Base-by-base conservation (phyloP, 1,140 invertebrate genomes). In the Hetaerina americana region DNA sequence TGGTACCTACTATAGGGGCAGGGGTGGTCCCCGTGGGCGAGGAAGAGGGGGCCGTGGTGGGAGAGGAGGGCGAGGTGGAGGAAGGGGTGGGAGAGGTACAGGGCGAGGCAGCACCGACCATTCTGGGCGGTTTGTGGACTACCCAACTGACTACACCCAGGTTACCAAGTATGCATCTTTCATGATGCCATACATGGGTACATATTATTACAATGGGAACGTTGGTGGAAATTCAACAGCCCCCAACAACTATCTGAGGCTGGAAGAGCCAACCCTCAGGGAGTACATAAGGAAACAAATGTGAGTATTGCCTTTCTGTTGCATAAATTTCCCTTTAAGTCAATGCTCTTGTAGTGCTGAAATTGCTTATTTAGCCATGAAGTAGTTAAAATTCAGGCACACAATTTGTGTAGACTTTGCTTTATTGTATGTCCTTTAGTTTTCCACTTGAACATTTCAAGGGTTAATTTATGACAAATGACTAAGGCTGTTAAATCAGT, bases 251-350 rank as follows among this genome's bases (percentile, higher is more conserved):
- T 85, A 83, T 75, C 73, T 82, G 72, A 83, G 83, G 76, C 73
- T 86, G 71, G 85, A 88, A 75, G 81, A 82, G 69, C 77, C 80
- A 5, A 85, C 84, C 27, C 79, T 93, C 1, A 92, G 91, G 78
- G 90, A 92, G 73, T 88, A 89, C 74, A 89, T 94, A 73, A 90
- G 87, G 77, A 92, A 93, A 77, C 92, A 93, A 84, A 91, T 93
- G 91, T 93, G 81, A 89, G 87, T 86, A 74, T 70, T 75, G 71
- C n/a, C n/a, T n/a, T n/a, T n/a, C n/a, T n/a, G n/a, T n/a, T n/a
- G 18, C 27, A 27, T 26, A 24, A 67, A 24, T 57, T 12, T 12
- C 12, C 49, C 12, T 12, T 22, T 22, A 57, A 57, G 22, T 12
- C 22, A 12, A 12, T 12, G 22, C 22, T 57, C 22, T 57, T 57